Conservation (phyloP, 2,797 vertebrate genomes). For the Lagorchestes hirsutus region DNA sequence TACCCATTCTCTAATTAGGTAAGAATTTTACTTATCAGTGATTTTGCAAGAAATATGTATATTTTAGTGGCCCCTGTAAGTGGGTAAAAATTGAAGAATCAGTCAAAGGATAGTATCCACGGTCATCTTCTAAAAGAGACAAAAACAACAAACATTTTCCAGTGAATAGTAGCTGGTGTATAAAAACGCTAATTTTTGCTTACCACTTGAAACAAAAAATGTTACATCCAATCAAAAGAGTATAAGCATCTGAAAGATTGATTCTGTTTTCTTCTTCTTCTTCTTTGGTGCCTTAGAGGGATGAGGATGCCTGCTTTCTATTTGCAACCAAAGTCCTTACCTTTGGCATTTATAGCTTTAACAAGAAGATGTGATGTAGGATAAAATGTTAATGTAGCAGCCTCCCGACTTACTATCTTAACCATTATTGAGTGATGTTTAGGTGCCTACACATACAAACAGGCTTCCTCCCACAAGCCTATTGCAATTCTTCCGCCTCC, state of each 20-base stretch:
- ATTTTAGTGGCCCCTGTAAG: not conserved
- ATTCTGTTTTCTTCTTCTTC: constrained; percentile 26
- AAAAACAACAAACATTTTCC: constrained; percentile 1
- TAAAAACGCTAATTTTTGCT: constrained; percentile 44
- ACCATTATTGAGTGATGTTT: constrained; percentile 46
- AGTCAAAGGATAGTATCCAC: not conserved
- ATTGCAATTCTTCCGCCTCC: constrained; percentile 39
- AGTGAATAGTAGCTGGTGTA: constrained; percentile 49
- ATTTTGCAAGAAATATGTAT: constrained; percentile 31
- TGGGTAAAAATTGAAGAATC: constrained; percentile 29
- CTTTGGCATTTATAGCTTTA: constrained; percentile 61
- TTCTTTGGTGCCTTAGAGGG: not conserved
- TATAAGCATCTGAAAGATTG: constrained; percentile 32
- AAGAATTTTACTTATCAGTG: constrained; percentile 24
- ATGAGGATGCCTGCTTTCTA: not conserved
- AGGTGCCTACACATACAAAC: not conserved
- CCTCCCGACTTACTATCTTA: constrained; percentile 51
- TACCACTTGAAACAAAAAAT: constrained; percentile 59
- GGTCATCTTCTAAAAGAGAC: constrained; percentile 19
- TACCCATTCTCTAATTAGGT: constrained; percentile 7
- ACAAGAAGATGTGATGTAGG: constrained; percentile 64
- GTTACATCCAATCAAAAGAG: constrained; percentile 61
- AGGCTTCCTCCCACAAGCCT: not conserved
- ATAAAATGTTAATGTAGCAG: constrained; percentile 45
- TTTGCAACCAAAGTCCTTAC: constrained; percentile 18